A percentile compares a stretch with the other conserved stretches of the same genome.
These are phyloP conservation scores for Forbesichthys agassizii DNA, from an alignment of 2,113 vertebrate species.

Conservation along the genomic window DNA sequence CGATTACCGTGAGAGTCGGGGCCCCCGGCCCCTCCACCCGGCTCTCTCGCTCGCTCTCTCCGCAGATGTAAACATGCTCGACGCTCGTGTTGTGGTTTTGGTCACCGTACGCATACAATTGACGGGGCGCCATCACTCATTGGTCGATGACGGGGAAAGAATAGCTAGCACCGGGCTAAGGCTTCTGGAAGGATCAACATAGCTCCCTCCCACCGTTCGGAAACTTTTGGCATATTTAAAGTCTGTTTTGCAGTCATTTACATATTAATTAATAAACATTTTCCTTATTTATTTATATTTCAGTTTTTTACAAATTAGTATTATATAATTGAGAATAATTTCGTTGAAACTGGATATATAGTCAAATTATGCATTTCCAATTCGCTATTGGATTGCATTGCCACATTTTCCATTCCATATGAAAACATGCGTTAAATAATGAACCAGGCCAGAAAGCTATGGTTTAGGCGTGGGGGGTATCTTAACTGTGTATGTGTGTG, in stretches of 20 bases:
- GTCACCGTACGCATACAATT: slow-evolving; percentile 35
- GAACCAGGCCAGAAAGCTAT: slow-evolving; percentile 34
- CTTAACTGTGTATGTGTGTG: background rate
- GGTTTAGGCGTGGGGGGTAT: background rate
- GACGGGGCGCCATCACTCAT: no score
- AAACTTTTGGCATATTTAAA: no score
- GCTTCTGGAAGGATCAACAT: no score
- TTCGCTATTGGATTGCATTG: slow-evolving; percentile 40
- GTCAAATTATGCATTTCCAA: slow-evolving; percentile 12
- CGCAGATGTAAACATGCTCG: slow-evolving; percentile 78
- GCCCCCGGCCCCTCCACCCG: slow-evolving; percentile 24
- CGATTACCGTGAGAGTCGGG: slow-evolving; percentile 80
- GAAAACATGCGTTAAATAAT: slow-evolving; percentile 71
- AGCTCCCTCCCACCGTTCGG: no score
- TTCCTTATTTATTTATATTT: background rate
- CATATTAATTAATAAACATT: background rate
- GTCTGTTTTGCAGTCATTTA: no score
- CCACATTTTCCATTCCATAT: slow-evolving; percentile 66
- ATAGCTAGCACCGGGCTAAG: no score
- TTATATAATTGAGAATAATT: background rate
- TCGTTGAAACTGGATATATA: slow-evolving; percentile 5
- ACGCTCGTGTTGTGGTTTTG: slow-evolving; percentile 65
- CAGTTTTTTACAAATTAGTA: background rate
- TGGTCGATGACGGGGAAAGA: no score
- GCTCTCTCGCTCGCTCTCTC: slow-evolving; percentile 53